A percentile compares a stretch with the other conserved stretches of the same genome.
These are phyloP conservation scores for Schizopygopsis malacanthus DNA, from an alignment of 2,797 vertebrate genomes.

Conservation along the genomic window DNA sequence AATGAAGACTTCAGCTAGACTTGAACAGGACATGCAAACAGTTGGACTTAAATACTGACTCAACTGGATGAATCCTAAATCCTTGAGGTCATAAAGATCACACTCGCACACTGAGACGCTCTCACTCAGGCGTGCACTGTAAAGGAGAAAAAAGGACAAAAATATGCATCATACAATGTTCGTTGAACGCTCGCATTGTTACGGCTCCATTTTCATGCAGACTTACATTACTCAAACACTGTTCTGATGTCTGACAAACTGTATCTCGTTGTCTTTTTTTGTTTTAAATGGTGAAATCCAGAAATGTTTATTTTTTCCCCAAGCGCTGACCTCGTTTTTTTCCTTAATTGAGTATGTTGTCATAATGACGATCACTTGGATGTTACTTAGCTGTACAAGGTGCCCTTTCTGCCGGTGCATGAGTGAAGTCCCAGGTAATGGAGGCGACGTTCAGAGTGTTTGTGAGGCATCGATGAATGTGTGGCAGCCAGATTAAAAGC, in stretches of 20 bases:
- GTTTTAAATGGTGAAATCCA: constrained; percentile 73
- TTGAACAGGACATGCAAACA: constrained; percentile 76
- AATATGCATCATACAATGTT: constrained; percentile 78
- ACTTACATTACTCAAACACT: constrained; percentile 65
- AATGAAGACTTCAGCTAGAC: constrained; percentile 84
- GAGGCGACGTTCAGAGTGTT: constrained; percentile 69
- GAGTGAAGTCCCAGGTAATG: constrained; percentile 68
- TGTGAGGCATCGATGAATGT: constrained; percentile 75
- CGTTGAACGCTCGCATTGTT: constrained; percentile 63
- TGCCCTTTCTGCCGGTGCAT: constrained; percentile 76
- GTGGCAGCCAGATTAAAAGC: constrained; percentile 67
- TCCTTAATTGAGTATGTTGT: constrained; percentile 75
- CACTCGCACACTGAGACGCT: constrained; percentile 76
- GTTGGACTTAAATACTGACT: constrained; percentile 71
- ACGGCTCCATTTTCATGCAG: constrained; percentile 74
- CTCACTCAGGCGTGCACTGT: constrained; percentile 83
- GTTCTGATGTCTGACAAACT: constrained; percentile 81
- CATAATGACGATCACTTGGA: constrained; percentile 69
- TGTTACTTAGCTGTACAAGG: constrained; percentile 77
- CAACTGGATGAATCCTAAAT: constrained; percentile 77
- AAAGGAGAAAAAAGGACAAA: constrained; percentile 75
- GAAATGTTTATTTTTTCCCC: constrained; percentile 71
- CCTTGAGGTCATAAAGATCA: constrained; percentile 73
- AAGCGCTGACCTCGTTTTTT: constrained; percentile 78
- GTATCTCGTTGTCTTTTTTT: constrained; percentile 72